Percentiles rank a stretch among this genome's conserved stretches.
These are phyloP conservation scores for Aleiodes testaceus DNA, from an alignment of 2,888 invertebrate species.

Conservation along the genomic window DNA sequence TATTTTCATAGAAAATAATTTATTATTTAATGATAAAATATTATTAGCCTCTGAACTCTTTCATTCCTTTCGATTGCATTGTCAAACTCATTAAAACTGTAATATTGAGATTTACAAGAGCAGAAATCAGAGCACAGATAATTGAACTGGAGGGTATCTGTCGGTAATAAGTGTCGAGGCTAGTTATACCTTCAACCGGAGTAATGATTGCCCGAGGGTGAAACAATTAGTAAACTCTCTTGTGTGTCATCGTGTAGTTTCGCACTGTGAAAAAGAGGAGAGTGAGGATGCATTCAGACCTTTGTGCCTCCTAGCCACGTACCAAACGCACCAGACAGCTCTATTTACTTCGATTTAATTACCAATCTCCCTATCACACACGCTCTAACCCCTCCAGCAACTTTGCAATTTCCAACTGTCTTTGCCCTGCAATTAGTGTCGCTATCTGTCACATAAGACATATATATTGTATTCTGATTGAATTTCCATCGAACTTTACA, in stretches of 20 bases:
- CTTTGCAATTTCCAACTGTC: constrained; percentile 1
- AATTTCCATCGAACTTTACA: no score
- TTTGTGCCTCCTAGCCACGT: constrained; percentile 43
- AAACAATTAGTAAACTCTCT: neutral
- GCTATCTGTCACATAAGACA: neutral
- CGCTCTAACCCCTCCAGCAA: neutral
- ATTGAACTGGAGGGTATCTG: constrained; percentile 4
- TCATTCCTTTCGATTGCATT: no score
- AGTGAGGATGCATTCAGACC: constrained; percentile 39
- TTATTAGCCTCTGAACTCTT: no score
- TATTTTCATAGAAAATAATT: no score
- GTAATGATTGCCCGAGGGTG: constrained; percentile 28
- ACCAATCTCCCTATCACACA: constrained; percentile 52
- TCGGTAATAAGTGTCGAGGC: constrained; percentile 13
- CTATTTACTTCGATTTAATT: constrained; percentile 71
- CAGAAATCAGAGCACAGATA: constrained; percentile 2
- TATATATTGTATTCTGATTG: neutral
- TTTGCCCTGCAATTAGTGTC: constrained; percentile 2
- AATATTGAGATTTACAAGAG: neutral
- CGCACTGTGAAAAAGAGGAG: constrained; percentile 12
- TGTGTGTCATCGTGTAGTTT: constrained; percentile 52
- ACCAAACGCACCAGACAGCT: constrained; percentile 58
- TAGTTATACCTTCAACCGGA: constrained; percentile 49
- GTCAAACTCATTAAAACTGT: neutral
- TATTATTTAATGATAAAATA: no score